Base-by-base conservation (phyloP, 2,888 invertebrate species). In the Caenorhabditis sp. region DNA sequence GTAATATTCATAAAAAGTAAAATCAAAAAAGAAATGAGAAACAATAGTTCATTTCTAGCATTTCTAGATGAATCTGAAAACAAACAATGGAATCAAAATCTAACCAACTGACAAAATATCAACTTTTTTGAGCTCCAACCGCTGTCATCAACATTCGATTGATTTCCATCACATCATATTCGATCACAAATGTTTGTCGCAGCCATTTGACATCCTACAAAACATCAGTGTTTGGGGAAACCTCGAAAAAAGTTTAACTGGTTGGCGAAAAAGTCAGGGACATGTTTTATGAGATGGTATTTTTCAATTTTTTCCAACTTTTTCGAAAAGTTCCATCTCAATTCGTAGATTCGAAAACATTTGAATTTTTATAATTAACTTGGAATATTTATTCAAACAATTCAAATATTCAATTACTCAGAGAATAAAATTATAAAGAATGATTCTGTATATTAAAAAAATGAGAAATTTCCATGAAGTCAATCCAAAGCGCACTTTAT, bases 121-220 rank as follows among this genome's bases (percentile, higher is more conserved):
- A 54, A 19, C 43, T 10, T 17, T 43, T 43, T 43, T 43, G 43
- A 3, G 43, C 43, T 68, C 31, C 31, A 71, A 77, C 77, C 23
- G 81, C 77, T 14, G 69, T 66, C 23, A 64, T 36, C 21, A 82
- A 62, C 77, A 80, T 73, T 63, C 69, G 50, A 62, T 83, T 79
- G 51, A 83, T 62, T n/a, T 59, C 43, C 3, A 63, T 51, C 31
- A 73, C 79, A 27, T 82, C 63, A 61, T 82, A 82, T 37, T 77
- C 72, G 1, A 71, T 70, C 1, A 82, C 79, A 59, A 82, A 65
- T 10, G 53, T 43, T 65, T 73, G 62, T 12, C 66, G 24, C 37
- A 67, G 23, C 77, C 67, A 67, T 36, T 58, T 57, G 12, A 57
- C 36, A 10, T 66, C 71, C 71, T 71, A 24, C 14, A 66, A 37